Evolutionary conservation across 2,797 vertebrate species (phyloP), one percentile per base, ranked within the genome.

Genomic region (Heteromormyrus szaboi): DNA sequence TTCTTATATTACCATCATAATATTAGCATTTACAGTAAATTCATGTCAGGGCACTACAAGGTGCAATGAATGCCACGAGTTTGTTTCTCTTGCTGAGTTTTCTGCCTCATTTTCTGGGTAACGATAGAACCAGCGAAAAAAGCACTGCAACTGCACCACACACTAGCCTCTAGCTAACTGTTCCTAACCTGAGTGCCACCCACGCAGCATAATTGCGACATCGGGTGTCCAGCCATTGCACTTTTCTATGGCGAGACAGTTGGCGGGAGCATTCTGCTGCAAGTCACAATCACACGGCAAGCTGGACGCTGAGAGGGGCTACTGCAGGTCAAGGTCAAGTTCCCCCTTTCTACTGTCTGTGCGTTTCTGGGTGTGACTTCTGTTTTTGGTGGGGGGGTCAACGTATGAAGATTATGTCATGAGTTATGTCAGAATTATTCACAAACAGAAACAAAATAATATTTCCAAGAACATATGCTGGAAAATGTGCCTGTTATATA

Each of bases 321-420:
- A 95, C 93, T 95, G 88, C 95, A 90, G 95, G 94, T 96, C 95
- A 96, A 93, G 91, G 93, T 94, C 94, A 94, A 94, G 95, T 95
- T 96, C 94, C 95, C 90, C 90, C 90, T 96, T 89, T 88, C 11
- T 84, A 91, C 5, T 54, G 84, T 86, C 48, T 84, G n/a, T 11
- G 85, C 9, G 7, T 86, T 29, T 86, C 14, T 86, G 85, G 48
- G 84, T 14, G 84, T 56, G 50, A 29, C 25, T 86, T 56, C 50
- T 56, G 29, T 25, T 86, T 56, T 59, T 29, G 0, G 4, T 37
- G 85, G 33, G 53, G 33, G 33, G 2, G 25, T 37, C 12, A 4
- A 37, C 37, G 72, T 79, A 0, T 37, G 17, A 86, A 41, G 85
- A 86, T 56, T 56, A 41, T 86, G 53, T 56, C 50, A 59, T 59